Evolutionary conservation across 37 sponge, comb jelly and placozoan species (phyloP).

Genomic region (Oopsacas minuta): DNA sequence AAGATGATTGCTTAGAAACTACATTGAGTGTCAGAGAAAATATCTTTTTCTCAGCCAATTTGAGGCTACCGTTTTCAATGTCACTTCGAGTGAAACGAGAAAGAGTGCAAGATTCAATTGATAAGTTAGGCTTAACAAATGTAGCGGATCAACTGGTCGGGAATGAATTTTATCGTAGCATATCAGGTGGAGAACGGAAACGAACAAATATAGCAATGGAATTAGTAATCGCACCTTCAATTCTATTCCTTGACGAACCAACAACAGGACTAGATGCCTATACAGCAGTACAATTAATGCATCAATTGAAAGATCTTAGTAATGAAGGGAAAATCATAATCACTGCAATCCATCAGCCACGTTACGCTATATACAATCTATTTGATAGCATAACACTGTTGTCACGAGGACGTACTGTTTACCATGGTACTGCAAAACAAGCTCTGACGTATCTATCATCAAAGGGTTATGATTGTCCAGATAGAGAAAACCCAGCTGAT

Average conservation of each 20-base stretch:
- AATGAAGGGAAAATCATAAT: conserved; percentile 23
- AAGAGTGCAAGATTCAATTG: conserved; percentile 47
- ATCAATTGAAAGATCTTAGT: conserved; percentile 18
- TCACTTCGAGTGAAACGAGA: conserved; percentile 27
- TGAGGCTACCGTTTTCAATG: conserved; percentile 42
- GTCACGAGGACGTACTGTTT: conserved; percentile 29
- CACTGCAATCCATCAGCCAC: conserved; percentile 33
- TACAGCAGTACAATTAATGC: conserved; percentile 22
- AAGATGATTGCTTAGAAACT: conserved; percentile 70
- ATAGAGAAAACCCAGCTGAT: conserved; percentile 74
- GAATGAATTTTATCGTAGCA: background rate
- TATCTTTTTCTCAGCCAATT: conserved; percentile 60
- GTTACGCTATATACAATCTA: conserved; percentile 32
- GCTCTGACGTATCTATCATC: conserved; percentile 26
- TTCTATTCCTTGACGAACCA: conserved; percentile 24
- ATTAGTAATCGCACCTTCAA: background rate
- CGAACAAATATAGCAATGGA: conserved; percentile 27
- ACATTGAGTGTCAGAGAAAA: conserved; percentile 67
- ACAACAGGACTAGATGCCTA: conserved; percentile 26
- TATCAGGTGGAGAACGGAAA: conserved; percentile 24
- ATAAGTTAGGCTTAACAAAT: conserved; percentile 46
- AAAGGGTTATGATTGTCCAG: conserved; percentile 53
- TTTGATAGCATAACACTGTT: conserved; percentile 45
- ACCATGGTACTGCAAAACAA: conserved; percentile 29
- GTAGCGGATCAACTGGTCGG: background rate